Conservation (phyloP, 2,797 vertebrate genomes). For the Helarctos malayanus region DNA sequence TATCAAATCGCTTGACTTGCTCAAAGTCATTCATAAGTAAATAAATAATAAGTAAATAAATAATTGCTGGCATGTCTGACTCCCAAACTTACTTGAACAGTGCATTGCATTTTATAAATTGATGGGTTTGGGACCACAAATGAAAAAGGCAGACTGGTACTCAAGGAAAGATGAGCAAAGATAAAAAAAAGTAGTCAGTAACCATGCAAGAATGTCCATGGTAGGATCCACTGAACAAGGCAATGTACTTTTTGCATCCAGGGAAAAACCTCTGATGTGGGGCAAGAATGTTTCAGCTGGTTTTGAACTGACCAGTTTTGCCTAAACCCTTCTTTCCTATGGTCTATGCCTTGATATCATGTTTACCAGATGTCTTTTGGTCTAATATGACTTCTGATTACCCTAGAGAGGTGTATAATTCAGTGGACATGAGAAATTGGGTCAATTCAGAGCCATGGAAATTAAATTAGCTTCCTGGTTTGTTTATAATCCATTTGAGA, state of each 20-base stretch:
- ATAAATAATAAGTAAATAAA: neutral
- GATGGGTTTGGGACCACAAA: neutral
- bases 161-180: neutral
- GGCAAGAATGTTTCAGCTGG: neutral
- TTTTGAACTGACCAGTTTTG: neutral
- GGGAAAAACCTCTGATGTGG: neutral
- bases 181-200: neutral
- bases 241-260: neutral
- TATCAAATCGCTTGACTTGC: neutral
- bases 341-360: neutral
- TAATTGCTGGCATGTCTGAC: neutral
- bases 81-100: neutral
- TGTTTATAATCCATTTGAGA: constrained; percentile 54
- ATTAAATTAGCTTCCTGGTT: constrained; percentile 37
- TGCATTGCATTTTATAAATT: neutral
- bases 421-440: constrained; percentile 39
- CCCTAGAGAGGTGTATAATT: neutral
- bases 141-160: neutral
- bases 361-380: neutral
- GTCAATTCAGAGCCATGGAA: constrained; percentile 27
- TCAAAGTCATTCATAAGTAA: neutral
- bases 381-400: constrained; percentile 32
- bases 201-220: neutral
- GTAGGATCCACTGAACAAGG: neutral
- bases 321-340: neutral